Evolutionary conservation across 1,140 invertebrate species (phyloP), one percentile per base, ranked within the genome.

Genomic region (Thrips palmi): DNA sequence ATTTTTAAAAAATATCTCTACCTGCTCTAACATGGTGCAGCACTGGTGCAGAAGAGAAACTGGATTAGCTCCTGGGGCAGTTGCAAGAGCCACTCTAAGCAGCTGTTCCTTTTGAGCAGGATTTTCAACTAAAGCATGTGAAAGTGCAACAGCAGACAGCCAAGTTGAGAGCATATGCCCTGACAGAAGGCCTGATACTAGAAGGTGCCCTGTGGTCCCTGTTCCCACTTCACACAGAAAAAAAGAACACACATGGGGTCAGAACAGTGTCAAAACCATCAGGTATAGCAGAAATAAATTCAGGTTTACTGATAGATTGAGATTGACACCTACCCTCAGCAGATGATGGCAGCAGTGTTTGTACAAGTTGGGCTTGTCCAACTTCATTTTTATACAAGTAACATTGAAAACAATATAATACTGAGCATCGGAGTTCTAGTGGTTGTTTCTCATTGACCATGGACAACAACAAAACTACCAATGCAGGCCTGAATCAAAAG

Each of bases 371-470:
- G 6, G 71, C 71, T 58, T 94, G 88, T 10, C 77, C 77, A n/a
- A 74, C 63, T 51, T 87, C 81, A 59, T 98, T 98, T 58, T 82
- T 87, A 52, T 82, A 92, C 0, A 98, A 61, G 54, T 85, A 97
- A 56, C 85, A 96, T 62, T 97, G 76, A 55, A 97, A 96, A 54
- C 89, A 96, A 55, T 98, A 98, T 1, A 97, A 69, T 7, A 97
- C 89, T 1, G 94, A 80, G 62, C 87, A 93, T 36, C 92, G 71
- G 35, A 98, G 57, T 6, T 71, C 58, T 54, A 97, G 85, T 10
- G 88, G 80, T 56, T 98, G 94, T 54, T 94, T 96, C 51, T 98
- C 93, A 58, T 96, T 96, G 2, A 97, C 87, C 89, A 99, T 97
- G 0, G 91, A 96, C 81, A 97, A 91, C 8, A 99, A 57, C 6